phyloP scores from a whole-genome alignment of 1,140 invertebrate species.

The Drosophila pachea region DNA sequence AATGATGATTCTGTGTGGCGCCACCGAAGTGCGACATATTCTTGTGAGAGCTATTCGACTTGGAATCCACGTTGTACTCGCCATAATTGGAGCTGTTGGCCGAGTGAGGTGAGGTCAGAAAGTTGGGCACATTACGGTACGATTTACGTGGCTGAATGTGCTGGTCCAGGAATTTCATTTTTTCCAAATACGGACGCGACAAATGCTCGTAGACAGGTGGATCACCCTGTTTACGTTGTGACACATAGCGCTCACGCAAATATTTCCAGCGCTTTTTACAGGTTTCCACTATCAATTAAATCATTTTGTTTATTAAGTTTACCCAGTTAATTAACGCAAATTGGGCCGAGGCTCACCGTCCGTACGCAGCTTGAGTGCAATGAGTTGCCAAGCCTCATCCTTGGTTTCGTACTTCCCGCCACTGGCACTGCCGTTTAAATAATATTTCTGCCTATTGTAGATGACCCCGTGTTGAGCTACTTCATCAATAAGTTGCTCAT shows the following conservation, averaged over 20 bases:
- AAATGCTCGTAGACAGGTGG: constrained; percentile 77
- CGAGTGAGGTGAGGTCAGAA: constrained; percentile 72
- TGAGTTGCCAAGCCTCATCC: constrained; percentile 75
- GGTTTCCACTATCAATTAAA: constrained; percentile 62
- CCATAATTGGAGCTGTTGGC: constrained; percentile 73
- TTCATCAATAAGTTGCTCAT: constrained; percentile 77
- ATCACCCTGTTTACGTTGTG: constrained; percentile 75
- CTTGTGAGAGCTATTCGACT: constrained; percentile 71
- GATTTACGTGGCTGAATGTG: constrained; percentile 78
- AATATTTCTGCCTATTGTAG: constrained; percentile 78
- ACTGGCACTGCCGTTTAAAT: constrained; percentile 62
- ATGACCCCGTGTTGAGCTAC: constrained; percentile 77
- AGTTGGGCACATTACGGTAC: constrained; percentile 74
- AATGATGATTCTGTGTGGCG: constrained; percentile 53
- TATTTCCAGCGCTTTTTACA: constrained; percentile 79
- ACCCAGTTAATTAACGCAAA: constrained; percentile 13
- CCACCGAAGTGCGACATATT: constrained; percentile 59
- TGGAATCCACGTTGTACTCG: constrained; percentile 76
- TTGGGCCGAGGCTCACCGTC: constrained; percentile 62
- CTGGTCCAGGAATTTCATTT: constrained; percentile 78
- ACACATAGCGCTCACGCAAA: constrained; percentile 76
- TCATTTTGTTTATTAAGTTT: constrained; percentile 11
- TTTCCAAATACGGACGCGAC: constrained; percentile 76
- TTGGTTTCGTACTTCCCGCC: constrained; percentile 77
- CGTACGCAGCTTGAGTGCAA: constrained; percentile 69